Evolutionary conservation across 1,140 invertebrate genomes (phyloP), one percentile per base, ranked within the genome.

Genomic region (Drosophila triauraria): DNA sequence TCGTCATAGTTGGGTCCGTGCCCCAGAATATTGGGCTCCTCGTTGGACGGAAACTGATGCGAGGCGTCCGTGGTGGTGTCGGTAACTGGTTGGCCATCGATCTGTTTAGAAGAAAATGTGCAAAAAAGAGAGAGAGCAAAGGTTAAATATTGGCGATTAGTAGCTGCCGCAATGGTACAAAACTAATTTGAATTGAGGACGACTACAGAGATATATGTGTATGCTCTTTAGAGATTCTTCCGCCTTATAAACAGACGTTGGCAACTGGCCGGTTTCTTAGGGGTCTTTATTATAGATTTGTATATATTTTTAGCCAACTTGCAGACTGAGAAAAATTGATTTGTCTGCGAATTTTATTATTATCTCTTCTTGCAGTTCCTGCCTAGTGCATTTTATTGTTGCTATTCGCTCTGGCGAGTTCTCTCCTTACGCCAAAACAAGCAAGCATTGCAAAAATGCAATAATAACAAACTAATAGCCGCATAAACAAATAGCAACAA

Each of bases 11-110:
- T 62, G 42, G 85, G 84, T 59, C 91, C 91, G 71, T 92, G 91
- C 48, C 91, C 91, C 53, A 92, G 78, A 44, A 92, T 71, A 56
- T 92, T 92, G 27, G 91, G 79, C 68, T 92, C 91, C 82, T 92
- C 91, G 54, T 92, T 80, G 32, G 86, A 86, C 82, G 91, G 91
- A 92, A 92, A 92, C 44, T 92, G 88, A 79, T 92, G 84, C 23
- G 82, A 42, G 7, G 75, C 75, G 23, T 83, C 80, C 83, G 80
- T 51, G 27, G 56, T 46, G 23, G 56, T 32, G 20, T 88, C 80
- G 44, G 85, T n/a, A 35, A 79, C 76, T 47, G 62, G 62, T 74
- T 85, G 85, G 5, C 85, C 85, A 81, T 90, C 85, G 51, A 68
- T 76, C 85, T 88, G 51, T 54, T 35, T 17, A 20, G 48, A 53